Conservation (phyloP, 2,113 vertebrate species). For the Bettongia penicillata region DNA sequence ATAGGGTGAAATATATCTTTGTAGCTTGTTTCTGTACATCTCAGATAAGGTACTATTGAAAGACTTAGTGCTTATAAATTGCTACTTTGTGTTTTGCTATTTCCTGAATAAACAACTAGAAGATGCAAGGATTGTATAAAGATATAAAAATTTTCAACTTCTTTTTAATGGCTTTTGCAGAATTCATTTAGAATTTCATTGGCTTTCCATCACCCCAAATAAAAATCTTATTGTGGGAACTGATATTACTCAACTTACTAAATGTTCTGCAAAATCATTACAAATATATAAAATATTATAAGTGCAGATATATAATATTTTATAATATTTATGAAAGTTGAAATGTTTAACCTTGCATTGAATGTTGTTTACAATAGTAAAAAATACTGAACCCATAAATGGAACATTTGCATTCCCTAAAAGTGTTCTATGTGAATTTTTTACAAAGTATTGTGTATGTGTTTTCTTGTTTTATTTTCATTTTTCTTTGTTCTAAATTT, state of each 20-base stretch:
- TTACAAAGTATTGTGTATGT: slow-evolving; percentile 22
- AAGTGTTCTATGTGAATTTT: slow-evolving; percentile 4
- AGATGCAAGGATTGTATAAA: not conserved
- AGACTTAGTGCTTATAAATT: slow-evolving; percentile 63
- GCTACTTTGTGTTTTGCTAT: slow-evolving; percentile 71
- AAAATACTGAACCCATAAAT: slow-evolving; percentile 14
- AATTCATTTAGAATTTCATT: slow-evolving; percentile 22
- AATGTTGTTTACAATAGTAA: slow-evolving; percentile 13
- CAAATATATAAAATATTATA: not conserved
- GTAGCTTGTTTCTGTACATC: slow-evolving; percentile 66
- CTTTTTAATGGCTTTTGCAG: slow-evolving; percentile 32
- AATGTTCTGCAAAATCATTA: not conserved
- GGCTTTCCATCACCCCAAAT: not conserved
- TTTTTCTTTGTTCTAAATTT: slow-evolving; percentile 39
- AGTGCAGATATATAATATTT: not conserved
- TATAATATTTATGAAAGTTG: not conserved
- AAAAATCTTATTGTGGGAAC: not conserved
- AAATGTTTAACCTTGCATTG: slow-evolving; percentile 29
- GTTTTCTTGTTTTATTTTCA: not conserved
- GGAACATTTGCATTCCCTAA: slow-evolving; percentile 14
- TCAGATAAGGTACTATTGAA: slow-evolving; percentile 60
- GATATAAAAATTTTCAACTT: slow-evolving; percentile 54
- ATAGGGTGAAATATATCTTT: not conserved
- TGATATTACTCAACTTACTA: not conserved
- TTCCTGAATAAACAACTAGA: slow-evolving; percentile 23